Evolutionary conservation across 2,113 vertebrate species (phyloP).

Genomic region (Triplophysa siluroides): DNA sequence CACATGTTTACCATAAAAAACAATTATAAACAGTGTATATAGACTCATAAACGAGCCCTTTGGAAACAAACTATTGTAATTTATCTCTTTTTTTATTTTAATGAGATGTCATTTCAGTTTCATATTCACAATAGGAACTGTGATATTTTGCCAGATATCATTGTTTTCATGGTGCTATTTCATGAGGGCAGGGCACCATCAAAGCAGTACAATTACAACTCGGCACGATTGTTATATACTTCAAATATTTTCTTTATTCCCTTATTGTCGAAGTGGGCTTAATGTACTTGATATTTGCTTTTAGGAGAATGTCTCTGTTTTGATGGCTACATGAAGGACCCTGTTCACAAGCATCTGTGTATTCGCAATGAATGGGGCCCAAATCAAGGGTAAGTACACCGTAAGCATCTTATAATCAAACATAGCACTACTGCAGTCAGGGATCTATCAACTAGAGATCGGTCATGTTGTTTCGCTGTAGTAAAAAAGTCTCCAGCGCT

Average conservation of each 20-base stretch:
- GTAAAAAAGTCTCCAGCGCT: conserved; percentile 18
- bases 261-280: conserved; percentile 14
- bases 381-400: conserved; percentile 91
- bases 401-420: not conserved
- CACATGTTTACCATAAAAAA: no score
- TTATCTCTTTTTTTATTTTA: no score
- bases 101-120: no score
- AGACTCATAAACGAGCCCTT: no score
- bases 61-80: no score
- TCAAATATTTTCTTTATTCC: not conserved
- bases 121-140: no score
- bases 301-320: conserved; percentile 95
- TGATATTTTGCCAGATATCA: no score
- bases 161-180: no score
- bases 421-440: not conserved
- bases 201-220: not conserved
- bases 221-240: not conserved
- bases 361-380: conserved; percentile 98
- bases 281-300: conserved; percentile 30
- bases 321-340: conserved; percentile 96
- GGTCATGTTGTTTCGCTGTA: not conserved
- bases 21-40: no score
- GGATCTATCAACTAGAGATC: not conserved
- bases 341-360: conserved; percentile 96
- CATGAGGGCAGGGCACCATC: no score